Percentiles rank a stretch among this genome's conserved stretches.
phyloP scores from a whole-genome alignment of 2,113 vertebrate species.

The Pachycephala philippinensis region DNA sequence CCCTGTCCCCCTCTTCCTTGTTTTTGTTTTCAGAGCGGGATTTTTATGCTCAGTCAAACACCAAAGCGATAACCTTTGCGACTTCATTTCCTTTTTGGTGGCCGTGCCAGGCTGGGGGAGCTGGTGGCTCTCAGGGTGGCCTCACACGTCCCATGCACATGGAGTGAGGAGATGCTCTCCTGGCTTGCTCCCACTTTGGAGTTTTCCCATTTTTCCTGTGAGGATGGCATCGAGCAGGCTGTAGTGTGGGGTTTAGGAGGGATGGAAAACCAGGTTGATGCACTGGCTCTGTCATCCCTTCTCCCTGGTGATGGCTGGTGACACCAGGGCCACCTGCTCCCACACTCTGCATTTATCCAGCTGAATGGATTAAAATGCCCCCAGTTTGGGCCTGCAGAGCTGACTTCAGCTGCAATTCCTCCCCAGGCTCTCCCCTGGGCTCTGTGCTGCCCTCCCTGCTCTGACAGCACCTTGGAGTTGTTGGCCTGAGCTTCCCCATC shows the following conservation, averaged over 20 bases:
- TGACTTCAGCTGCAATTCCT: neutral
- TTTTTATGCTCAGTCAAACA: neutral
- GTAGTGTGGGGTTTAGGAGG: neutral
- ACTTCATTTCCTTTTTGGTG: neutral
- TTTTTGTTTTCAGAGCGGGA: neutral
- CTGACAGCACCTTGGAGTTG: neutral
- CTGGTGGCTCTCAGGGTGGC: neutral
- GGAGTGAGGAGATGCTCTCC: neutral
- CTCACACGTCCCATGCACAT: rapidly evolving
- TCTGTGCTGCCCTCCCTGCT: neutral
- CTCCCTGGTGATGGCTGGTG: neutral
- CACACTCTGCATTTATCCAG: rapidly evolving
- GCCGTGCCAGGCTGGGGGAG: neutral
- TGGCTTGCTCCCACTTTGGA: neutral
- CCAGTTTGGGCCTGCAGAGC: neutral
- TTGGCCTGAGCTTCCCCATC: neutral
- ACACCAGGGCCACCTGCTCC: neutral
- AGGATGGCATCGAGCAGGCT: rapidly evolving
- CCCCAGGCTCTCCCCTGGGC: neutral
- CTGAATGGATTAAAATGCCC: neutral
- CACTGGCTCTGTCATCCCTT: neutral
- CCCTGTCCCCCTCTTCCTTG: neutral
- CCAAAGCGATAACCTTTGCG: neutral
- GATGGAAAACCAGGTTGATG: neutral
- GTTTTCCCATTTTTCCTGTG: neutral